Evolutionary conservation across 2,113 vertebrate genomes (phyloP), one percentile per base, ranked within the genome.

Genomic region (Hepsetus odoe): DNA sequence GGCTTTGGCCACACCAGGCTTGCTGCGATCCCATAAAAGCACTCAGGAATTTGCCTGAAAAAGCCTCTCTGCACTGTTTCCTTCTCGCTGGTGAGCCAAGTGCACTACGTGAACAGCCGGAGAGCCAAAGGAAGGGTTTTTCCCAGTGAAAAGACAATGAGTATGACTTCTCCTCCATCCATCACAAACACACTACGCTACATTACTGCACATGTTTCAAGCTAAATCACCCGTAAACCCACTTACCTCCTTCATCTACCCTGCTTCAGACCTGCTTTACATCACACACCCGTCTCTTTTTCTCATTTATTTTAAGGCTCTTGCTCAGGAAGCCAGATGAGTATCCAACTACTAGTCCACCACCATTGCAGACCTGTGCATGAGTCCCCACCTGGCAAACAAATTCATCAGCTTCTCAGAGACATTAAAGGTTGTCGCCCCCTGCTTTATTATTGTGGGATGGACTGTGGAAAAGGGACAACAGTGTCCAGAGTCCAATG

Each of bases 161-260:
- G 13, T 38, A 33, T 53, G 67, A 42, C 14, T 78, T 51, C 14
- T 69, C 59, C 69, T 65, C 58, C 69, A 16, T 20, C 74, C 13
- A 16, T 0, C 64, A 22, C 64, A 30, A 28, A 46, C 18, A 32
- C 56, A 62, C 53, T 38, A 51, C 40, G 51, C 33, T 72, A 42
- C 49, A 42, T 69, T 58, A 26, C 18, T 32, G 26, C 28, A 3
- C n/a, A 61, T 78, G 71, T 74, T 78, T 74, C 38, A 28, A 69
- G 65, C 65, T 26, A 79, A 82, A 74, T 82, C 71, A 71, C 22
- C 76, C 61, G 35, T 67, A 69, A 75, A 77, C 40, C 26, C 20
- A 69, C 51, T 24, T 38, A 11, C 22, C 42, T 49, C 40, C 49
- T n/a, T 18, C 56, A 28, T 11, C n/a, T 30, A 24, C 51, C 65